A percentile compares a stretch with the other conserved stretches of the same genome.
Conservation (phyloP, 1,140 invertebrate genomes). For the Drosophila biarmipes region DNA sequence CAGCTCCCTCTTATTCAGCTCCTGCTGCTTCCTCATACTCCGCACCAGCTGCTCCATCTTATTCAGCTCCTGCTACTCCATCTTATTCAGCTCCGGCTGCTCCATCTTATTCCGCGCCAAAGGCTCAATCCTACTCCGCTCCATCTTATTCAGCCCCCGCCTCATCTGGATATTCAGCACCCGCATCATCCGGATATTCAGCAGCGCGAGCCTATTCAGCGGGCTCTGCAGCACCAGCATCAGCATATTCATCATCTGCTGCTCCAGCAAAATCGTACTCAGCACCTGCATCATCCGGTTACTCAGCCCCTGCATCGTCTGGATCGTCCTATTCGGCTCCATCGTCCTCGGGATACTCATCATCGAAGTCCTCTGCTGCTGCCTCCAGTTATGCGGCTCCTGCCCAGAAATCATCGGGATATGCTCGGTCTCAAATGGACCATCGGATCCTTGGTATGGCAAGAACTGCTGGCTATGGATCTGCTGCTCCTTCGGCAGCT, state of each 20-base stretch:
- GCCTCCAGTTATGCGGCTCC: constrained; percentile 39
- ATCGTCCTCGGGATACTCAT: constrained; percentile 30
- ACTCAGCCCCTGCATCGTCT: constrained; percentile 30
- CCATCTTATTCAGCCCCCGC: constrained; percentile 21
- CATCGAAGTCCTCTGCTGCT: background rate
- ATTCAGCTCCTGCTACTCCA: constrained; percentile 18
- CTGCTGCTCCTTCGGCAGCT: constrained; percentile 18
- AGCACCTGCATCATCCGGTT: constrained; percentile 22
- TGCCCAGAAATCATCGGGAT: constrained; percentile 35
- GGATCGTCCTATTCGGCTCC: constrained; percentile 16
- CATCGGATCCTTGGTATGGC: constrained; percentile 31
- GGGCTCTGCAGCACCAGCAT: background rate
- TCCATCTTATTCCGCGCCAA: constrained; percentile 21
- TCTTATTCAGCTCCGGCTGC: constrained; percentile 32
- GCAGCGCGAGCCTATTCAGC: constrained; percentile 1
- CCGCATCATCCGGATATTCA: background rate
- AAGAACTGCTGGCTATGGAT: constrained; percentile 23
- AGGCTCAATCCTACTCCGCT: constrained; percentile 14
- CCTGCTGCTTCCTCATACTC: constrained; percentile 20
- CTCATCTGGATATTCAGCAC: no score
- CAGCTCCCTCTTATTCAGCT: constrained; percentile 19
- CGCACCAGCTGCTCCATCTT: constrained; percentile 8
- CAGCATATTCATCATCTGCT: constrained; percentile 2
- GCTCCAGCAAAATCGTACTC: constrained; percentile 23
- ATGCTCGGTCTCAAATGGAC: constrained; percentile 49